Conservation (phyloP, 2,113 vertebrate species). For the Chionomys nivalis region DNA sequence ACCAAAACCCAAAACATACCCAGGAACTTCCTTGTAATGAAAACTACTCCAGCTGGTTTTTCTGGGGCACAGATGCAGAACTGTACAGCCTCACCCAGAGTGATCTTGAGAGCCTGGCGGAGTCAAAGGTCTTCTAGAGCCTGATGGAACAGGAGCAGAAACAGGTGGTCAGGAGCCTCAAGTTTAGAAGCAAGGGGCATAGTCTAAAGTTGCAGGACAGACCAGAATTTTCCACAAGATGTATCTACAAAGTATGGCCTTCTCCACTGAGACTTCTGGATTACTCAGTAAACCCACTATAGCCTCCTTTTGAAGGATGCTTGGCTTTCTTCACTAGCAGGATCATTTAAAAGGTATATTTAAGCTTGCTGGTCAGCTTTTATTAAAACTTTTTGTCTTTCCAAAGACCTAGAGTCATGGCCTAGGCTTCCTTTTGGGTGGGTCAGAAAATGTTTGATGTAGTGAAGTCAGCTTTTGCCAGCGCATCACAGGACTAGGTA, state of each 20-base stretch:
- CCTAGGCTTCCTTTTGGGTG: neutral
- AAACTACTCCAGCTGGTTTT: neutral
- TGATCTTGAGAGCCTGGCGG: neutral
- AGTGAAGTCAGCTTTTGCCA: neutral
- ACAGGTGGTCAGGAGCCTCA: neutral
- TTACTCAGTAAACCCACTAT: neutral
- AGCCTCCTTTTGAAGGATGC: neutral
- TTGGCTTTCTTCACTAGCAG: neutral
- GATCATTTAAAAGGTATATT: neutral
- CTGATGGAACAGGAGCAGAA: neutral
- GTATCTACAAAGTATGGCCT: neutral
- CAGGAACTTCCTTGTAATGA: neutral
- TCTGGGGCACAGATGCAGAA: neutral
- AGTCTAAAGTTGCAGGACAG: neutral
- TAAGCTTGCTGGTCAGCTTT: neutral
- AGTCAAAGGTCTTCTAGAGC: neutral
- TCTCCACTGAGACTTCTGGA: neutral
- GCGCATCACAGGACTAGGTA: neutral
- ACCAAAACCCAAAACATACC: neutral
- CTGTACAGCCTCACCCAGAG: neutral
- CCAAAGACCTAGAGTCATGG: neutral
- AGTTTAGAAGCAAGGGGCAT: neutral
- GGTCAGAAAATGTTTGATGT: neutral
- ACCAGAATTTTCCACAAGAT: neutral
- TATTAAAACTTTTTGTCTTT: neutral